phyloP scores from a whole-genome alignment of 2,113 vertebrate species.

The Irena cyanogastra region DNA sequence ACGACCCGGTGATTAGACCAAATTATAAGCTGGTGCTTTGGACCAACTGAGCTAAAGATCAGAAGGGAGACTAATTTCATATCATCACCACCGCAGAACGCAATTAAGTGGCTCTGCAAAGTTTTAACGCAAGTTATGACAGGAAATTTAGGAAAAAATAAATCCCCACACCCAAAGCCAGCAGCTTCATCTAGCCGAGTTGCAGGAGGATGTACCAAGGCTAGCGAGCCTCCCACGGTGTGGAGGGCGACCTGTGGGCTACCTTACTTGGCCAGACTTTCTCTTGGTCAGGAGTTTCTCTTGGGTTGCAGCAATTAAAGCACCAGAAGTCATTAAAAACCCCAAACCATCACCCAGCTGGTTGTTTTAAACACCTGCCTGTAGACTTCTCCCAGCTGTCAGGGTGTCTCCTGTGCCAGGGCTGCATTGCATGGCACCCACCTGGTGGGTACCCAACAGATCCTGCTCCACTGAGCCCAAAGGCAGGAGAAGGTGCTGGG shows the following conservation, averaged over 20 bases:
- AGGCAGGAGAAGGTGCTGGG: not conserved
- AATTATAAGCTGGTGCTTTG: not conserved
- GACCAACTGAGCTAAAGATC: not conserved
- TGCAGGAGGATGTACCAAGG: not conserved
- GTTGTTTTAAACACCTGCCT: not conserved
- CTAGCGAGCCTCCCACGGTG: not conserved
- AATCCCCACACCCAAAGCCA: not conserved
- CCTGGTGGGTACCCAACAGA: not conserved
- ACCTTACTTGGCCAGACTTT: not conserved
- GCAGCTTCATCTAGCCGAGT: not conserved
- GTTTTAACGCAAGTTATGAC: constrained; percentile 14
- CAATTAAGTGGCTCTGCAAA: constrained; percentile 53
- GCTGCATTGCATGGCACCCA: rapidly evolving
- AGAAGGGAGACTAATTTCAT: constrained; percentile 39
- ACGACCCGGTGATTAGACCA: not conserved
- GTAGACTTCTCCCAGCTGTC: not conserved
- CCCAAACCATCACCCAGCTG: not conserved
- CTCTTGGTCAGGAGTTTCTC: not conserved
- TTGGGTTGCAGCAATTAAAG: not conserved
- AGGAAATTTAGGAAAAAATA: not conserved
- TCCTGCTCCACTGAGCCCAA: rapidly evolving
- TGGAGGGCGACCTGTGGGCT: not conserved
- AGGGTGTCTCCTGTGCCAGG: not conserved
- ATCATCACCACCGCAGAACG: not conserved
- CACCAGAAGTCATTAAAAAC: constrained; percentile 7